Evolutionary conservation across 2,888 invertebrate species (phyloP).

Genomic region (Nomada lathburiana): DNA sequence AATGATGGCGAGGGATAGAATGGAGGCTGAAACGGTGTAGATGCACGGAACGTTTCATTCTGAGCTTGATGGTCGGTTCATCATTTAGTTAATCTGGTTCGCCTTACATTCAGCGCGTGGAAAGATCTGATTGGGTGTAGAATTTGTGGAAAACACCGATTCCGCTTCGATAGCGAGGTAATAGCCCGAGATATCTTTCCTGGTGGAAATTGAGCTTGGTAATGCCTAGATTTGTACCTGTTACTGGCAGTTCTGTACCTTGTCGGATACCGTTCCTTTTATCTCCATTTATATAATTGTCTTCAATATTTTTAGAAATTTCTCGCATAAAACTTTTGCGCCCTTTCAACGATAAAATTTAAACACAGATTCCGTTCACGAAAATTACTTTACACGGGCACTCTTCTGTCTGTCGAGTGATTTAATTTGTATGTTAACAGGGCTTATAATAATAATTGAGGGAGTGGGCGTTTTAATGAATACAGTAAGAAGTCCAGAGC

Average conservation of each 20-base stretch:
- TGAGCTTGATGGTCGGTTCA: slow-evolving; percentile 2
- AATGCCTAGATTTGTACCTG: slow-evolving; percentile 3
- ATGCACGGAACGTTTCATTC: not conserved
- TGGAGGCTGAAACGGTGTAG: slow-evolving; percentile 10
- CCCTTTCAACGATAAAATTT: not conserved
- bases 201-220: not conserved
- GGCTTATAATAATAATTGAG: too few species aligned
- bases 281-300: not conserved
- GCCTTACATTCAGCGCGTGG: not conserved
- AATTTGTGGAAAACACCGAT: slow-evolving; percentile 24
- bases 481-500: not conserved
- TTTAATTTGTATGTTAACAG: too few species aligned
- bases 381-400: too few species aligned
- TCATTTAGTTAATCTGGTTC: slow-evolving; percentile 8
- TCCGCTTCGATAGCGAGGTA: not conserved
- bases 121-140: slow-evolving; percentile 19
- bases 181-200: not conserved
- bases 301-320: not conserved
- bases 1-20: not conserved
- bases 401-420: too few species aligned
- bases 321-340: not conserved
- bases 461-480: slow-evolving; percentile 5
- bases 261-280: not conserved
- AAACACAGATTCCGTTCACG: too few species aligned
- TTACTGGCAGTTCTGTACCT: too few species aligned